Conservation (phyloP, 2,888 invertebrate species). For the Macrosiphum euphorbiae region DNA sequence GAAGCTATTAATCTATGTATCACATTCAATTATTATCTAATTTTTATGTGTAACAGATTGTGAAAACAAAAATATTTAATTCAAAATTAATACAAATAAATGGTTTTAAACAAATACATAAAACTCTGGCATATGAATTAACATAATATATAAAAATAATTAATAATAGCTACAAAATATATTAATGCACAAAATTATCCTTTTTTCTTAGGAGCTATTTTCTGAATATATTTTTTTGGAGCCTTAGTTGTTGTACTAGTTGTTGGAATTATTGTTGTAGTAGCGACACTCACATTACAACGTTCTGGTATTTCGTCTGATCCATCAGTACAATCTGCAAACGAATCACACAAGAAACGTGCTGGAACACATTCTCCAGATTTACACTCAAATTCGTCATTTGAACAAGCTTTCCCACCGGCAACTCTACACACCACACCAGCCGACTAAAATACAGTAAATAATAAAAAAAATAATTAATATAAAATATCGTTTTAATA, state of each 20-base stretch:
- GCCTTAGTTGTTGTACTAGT: slow-evolving; percentile 53
- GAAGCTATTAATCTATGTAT: not conserved
- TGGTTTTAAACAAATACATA: slow-evolving; percentile 1
- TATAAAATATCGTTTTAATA: not conserved
- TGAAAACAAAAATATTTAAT: not conserved
- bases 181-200: slow-evolving; percentile 39
- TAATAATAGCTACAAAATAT: slow-evolving; percentile 21
- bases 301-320: slow-evolving; percentile 76
- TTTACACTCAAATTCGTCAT: slow-evolving; percentile 77
- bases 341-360: slow-evolving; percentile 77
- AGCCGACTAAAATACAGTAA: slow-evolving; percentile 71
- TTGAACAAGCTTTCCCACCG: slow-evolving; percentile 72
- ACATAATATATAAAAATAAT: not conserved
- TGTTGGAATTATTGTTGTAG: slow-evolving; percentile 38
- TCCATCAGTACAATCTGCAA: slow-evolving; percentile 76
- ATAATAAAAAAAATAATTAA: slow-evolving; percentile 5
- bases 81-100: slow-evolving; percentile 14
- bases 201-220: slow-evolving; percentile 63
- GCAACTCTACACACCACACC: slow-evolving; percentile 76
- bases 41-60: not conserved
- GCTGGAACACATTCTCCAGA: slow-evolving; percentile 76
- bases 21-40: not conserved
- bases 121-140: slow-evolving; percentile 57
- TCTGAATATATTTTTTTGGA: slow-evolving; percentile 63
- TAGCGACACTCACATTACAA: slow-evolving; percentile 74